Percentiles rank a stretch among this genome's conserved stretches.
Evolutionary conservation across 1,140 invertebrate species (phyloP).

Genomic region (Drosophila sp.): DNA sequence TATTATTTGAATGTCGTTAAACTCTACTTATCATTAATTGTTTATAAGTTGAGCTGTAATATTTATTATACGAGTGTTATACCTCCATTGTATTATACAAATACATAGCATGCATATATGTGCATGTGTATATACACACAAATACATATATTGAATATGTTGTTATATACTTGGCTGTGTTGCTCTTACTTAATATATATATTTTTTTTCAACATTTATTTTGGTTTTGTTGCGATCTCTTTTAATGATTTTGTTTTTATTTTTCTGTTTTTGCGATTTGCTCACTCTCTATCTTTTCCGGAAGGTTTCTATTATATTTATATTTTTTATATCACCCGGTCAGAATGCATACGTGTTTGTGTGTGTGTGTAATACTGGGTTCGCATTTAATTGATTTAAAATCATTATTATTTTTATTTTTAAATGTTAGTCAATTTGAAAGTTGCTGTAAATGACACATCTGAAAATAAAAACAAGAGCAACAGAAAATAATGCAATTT

Average conservation of each 20-base stretch:
- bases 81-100: background rate
- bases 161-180: background rate
- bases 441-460: slow-evolving; percentile 14
- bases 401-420: background rate
- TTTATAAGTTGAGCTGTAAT: slow-evolving; percentile 21
- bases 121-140: too few relatives aligned
- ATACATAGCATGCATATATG: slow-evolving; percentile 39
- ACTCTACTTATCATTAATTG: slow-evolving; percentile 37
- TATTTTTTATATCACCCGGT: slow-evolving; percentile 3
- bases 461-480: slow-evolving; percentile 18
- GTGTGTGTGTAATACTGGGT: slow-evolving; percentile 1
- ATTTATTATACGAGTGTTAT: slow-evolving; percentile 19
- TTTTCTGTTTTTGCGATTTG: background rate
- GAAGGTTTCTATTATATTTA: slow-evolving; percentile 21
- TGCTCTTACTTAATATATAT: slow-evolving; percentile 18
- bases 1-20: slow-evolving; percentile 36
- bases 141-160: slow-evolving; percentile 32
- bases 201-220: slow-evolving; percentile 11
- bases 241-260: background rate
- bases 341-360: slow-evolving; percentile 6
- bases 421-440: background rate
- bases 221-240: slow-evolving; percentile 6
- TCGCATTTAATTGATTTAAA: background rate
- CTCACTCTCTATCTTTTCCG: slow-evolving; percentile 1
- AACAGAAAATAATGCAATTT: slow-evolving; percentile 7